Evolutionary conservation across 2,888 invertebrate species (phyloP), one percentile per base, ranked within the genome.

Genomic region (Pardosa pseudoannulata): DNA sequence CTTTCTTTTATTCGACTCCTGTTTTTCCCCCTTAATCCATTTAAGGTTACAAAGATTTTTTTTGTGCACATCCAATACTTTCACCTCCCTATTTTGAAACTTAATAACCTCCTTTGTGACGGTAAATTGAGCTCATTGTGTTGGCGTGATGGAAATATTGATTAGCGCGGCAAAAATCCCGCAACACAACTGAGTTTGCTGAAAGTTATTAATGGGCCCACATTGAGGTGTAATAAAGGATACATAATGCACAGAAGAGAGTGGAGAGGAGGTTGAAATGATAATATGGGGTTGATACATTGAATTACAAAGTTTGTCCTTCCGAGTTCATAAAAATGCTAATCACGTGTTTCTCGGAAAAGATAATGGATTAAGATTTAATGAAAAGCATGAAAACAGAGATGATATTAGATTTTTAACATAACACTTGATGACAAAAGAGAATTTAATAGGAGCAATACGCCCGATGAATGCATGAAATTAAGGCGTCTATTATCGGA

Each of bases 71-170:
- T 67, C 67, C 32, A 36, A 67, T 67, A 36, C 67, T 67, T 67
- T 67, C 7, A 19, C 67, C 36, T 32, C 36, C 67, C 67, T 67
- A 36, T 67, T 67, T 67, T 67, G 67, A 36, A 67, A 36, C 67
- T 67, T 67, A 67, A 67, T 67, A 76, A 67, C 71, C 28, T 39
- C 71, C 50, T 79, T 79, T 79, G 79, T 79, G 79, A 19, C 28
- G 41, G 3, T 28, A 71, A 79, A 79, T 79, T 71, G 79, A 27
- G 62, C 62, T 39, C 71, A 41, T 79, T 79, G 71, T 79, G 79
- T 23, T n/a, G 13, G 32, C 16, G 46, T 67, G 71, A 79, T 79
- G 79, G 71, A 71, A 79, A 79, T 79, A 79, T 79, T 70, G 79
- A 67, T 36, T 56, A 56, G 56, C 19, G 23, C 5, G 5, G 56